Percentiles rank a stretch among this genome's conserved stretches.
phyloP scores from a whole-genome alignment of 2,888 invertebrate genomes.

The Oithona nana region DNA sequence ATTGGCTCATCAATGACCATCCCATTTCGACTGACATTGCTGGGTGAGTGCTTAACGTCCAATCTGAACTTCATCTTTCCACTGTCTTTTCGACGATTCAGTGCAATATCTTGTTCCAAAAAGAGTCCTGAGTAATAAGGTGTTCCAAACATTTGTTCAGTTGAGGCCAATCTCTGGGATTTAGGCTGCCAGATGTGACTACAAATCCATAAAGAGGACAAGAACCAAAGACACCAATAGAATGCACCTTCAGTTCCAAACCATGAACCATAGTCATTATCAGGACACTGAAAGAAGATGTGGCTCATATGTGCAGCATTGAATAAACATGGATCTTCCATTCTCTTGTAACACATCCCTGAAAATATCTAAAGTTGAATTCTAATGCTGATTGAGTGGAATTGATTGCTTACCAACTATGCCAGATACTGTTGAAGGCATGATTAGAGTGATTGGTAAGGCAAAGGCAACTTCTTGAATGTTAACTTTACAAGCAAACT shows the following conservation, averaged over 20 bases:
- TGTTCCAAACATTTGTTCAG: conserved; percentile 78
- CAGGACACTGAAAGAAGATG: conserved; percentile 13
- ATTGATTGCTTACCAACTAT: too few species aligned
- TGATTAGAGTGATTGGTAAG: conserved; percentile 29
- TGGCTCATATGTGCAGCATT: neutral
- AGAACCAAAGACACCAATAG: conserved; percentile 75
- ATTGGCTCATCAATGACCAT: neutral
- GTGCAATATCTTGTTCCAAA: conserved; percentile 84
- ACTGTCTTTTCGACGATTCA: conserved; percentile 70
- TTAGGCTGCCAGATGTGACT: conserved; percentile 94
- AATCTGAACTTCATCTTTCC: neutral
- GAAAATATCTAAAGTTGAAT: too few species aligned
- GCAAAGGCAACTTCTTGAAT: conserved; percentile 32
- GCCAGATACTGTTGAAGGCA: conserved; percentile 26
- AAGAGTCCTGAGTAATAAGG: conserved; percentile 80
- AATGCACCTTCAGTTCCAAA: conserved; percentile 30
- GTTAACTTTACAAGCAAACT: conserved; percentile 33
- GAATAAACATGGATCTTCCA: conserved; percentile 21
- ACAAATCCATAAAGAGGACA: conserved; percentile 89
- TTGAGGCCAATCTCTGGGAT: conserved; percentile 83
- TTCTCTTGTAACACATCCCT: conserved; percentile 23
- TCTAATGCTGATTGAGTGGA: too few species aligned
- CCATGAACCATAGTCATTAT: conserved; percentile 18
- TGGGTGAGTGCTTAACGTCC: neutral
- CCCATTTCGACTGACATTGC: neutral